Evolutionary conservation across 2,113 vertebrate species (phyloP), one percentile per base, ranked within the genome.

Genomic region (Cromileptes altivelis): DNA sequence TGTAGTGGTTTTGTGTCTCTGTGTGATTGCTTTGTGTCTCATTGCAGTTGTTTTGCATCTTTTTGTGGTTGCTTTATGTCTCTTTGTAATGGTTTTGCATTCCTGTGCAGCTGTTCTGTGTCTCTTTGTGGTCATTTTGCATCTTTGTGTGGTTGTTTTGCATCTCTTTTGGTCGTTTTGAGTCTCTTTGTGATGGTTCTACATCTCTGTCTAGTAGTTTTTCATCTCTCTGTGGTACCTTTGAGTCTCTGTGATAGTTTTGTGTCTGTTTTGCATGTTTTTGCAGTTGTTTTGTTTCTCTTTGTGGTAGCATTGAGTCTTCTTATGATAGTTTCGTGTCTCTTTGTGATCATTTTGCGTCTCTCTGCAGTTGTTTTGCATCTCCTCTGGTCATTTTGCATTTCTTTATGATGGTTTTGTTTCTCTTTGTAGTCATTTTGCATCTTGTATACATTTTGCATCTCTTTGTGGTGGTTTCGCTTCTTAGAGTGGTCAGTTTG

Each of bases 201-300:
- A 19, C 3, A 1, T 6, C 21, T 55, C 21, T 37, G 52, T 15
- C 13, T 37, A n/a, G 12, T 37, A 0, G 0, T 25, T 65, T 65
- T 47, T 12, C 1, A 0, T 49, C 8, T 18, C 3, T 47, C 47
- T 27, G 9, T 49, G 0, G 2, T 27, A 0, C 0, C 17, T 25
- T 27, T 25, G 25, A 1, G 6, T 25, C 19, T 45, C 6, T 45
- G 21, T 23, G 9, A 11, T 4, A 0, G 2, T 15, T 21, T 30
- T 9, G 6, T 0, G 1, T 33, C 23, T 23, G 10, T 1, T 1
- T 5, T 11, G 27, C 27, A 27, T 27, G 27, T 57, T 57, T 57
- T 57, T n/a, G 25, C 4, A 13, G 4, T 25, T 14, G 5, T 6
- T 70, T 23, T 42, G 21, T 0, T 0, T 19, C 23, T 73, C 2